These are phyloP conservation scores for Caenorhabditis remanei DNA, from an alignment of 1,140 invertebrate genomes.

Conservation along the genomic window DNA sequence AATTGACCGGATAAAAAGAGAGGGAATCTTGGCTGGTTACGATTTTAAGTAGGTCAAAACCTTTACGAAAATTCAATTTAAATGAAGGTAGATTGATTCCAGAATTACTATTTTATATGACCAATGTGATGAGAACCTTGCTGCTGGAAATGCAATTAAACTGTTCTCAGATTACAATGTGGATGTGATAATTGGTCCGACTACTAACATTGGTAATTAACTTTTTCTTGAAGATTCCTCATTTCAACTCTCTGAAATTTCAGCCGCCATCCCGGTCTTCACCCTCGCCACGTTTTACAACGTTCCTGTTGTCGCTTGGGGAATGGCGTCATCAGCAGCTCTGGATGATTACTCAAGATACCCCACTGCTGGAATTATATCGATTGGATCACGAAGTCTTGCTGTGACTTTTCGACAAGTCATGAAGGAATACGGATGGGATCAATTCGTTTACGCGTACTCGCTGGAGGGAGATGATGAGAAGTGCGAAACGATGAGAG, in stretches of 20 bases:
- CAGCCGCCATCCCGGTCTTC: conserved; percentile 22
- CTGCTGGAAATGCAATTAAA: conserved; percentile 41
- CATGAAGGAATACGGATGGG: conserved; percentile 25
- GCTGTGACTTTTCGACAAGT: conserved; percentile 42
- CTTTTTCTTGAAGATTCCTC: neutral
- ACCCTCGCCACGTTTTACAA: conserved; percentile 13
- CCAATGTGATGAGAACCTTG: conserved; percentile 34
- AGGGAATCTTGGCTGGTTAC: neutral
- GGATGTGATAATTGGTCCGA: conserved; percentile 30
- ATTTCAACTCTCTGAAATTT: neutral
- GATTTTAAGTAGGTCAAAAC: neutral
- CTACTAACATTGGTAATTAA: conserved; percentile 15
- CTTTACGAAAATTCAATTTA: neutral
- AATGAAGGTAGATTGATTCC: neutral
- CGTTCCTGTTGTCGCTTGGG: neutral
- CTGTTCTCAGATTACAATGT: neutral
- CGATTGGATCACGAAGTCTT: conserved; percentile 11
- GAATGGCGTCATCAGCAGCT: conserved; percentile 17
- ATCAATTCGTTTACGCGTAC: conserved; percentile 32
- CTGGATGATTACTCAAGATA: conserved; percentile 5
- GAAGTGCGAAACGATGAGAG: conserved; percentile 45
- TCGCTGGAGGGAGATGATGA: conserved; percentile 24
- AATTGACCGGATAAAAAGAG: conserved; percentile 25
- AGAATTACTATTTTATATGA: conserved; percentile 31
- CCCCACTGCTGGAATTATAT: conserved; percentile 15